A percentile compares a stretch with the other conserved stretches of the same genome.
phyloP scores from a whole-genome alignment of 2,113 vertebrate genomes.

The Chaetura pelagica region DNA sequence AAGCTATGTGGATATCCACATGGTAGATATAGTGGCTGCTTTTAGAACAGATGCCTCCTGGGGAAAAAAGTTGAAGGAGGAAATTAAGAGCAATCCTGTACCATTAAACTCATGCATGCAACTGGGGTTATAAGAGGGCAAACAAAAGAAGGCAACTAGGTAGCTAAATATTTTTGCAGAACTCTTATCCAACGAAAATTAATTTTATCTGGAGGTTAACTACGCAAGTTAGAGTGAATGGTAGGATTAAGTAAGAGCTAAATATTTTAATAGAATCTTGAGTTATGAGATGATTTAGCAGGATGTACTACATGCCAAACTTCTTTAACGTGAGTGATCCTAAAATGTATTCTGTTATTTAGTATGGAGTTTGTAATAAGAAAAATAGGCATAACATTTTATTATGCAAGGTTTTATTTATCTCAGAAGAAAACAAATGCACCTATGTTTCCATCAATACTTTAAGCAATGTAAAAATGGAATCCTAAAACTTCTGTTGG shows the following conservation, averaged over 20 bases:
- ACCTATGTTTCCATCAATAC: not conserved
- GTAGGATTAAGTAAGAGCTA: not conserved
- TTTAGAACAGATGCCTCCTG: slow-evolving; percentile 71
- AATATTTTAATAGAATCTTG: not conserved
- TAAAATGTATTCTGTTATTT: not conserved
- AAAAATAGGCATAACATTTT: not conserved
- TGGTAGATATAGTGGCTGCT: slow-evolving; percentile 65
- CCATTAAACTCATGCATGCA: slow-evolving; percentile 51
- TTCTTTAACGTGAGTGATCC: not conserved
- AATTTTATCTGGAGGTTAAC: slow-evolving; percentile 15
- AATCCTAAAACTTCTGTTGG: not conserved
- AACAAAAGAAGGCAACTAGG: slow-evolving; percentile 51
- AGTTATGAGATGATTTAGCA: not conserved
- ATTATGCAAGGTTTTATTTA: not conserved
- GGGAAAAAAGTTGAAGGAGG: slow-evolving; percentile 66
- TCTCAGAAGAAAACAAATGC: not conserved
- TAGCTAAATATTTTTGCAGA: slow-evolving; percentile 59
- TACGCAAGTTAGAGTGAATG: not conserved
- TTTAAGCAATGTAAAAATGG: not conserved
- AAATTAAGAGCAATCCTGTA: slow-evolving; percentile 76
- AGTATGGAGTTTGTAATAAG: not conserved
- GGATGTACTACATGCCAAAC: not conserved
- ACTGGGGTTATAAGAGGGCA: slow-evolving; percentile 37
- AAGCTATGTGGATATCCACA: slow-evolving; percentile 67
- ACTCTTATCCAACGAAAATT: slow-evolving; percentile 12